Evolutionary conservation across 2,113 vertebrate genomes (phyloP).

Genomic region (Dolichotis patagonum): DNA sequence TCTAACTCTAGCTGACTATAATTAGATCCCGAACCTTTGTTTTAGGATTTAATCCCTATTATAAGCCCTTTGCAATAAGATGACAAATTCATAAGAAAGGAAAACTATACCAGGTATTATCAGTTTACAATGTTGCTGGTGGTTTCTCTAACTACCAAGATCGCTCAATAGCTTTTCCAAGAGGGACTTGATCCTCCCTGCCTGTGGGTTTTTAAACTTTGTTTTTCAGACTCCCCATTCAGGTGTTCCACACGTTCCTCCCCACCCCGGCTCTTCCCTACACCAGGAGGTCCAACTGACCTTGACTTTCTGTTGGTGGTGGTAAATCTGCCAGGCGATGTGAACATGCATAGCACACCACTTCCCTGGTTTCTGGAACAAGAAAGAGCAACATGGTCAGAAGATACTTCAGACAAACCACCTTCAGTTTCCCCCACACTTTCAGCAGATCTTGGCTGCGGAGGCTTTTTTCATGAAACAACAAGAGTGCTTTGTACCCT

Average conservation of each 20-base stretch:
- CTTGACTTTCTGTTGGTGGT: slow-evolving; percentile 99
- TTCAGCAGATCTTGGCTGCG: background rate
- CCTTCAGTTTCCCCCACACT: background rate
- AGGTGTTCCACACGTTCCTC: accelerated
- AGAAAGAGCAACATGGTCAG: slow-evolving; percentile 50
- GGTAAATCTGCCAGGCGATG: slow-evolving; percentile 99
- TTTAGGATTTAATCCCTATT: background rate
- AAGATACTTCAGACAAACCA: background rate
- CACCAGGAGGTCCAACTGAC: slow-evolving; percentile 85
- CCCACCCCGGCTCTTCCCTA: accelerated
- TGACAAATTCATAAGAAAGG: background rate
- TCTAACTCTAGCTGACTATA: background rate
- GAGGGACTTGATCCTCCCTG: background rate
- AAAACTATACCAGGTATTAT: background rate
- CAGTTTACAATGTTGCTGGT: background rate
- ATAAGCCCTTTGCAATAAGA: background rate
- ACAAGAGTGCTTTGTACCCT: background rate
- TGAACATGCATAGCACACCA: slow-evolving; percentile 99
- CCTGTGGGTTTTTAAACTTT: background rate
- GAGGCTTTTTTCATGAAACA: background rate
- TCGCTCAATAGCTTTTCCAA: background rate
- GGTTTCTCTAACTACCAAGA: background rate
- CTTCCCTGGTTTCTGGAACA: slow-evolving; percentile 96
- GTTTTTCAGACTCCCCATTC: accelerated
- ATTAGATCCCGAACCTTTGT: background rate